Conservation (phyloP, 2,888 invertebrate genomes). For the Trichopoda pennipes region DNA sequence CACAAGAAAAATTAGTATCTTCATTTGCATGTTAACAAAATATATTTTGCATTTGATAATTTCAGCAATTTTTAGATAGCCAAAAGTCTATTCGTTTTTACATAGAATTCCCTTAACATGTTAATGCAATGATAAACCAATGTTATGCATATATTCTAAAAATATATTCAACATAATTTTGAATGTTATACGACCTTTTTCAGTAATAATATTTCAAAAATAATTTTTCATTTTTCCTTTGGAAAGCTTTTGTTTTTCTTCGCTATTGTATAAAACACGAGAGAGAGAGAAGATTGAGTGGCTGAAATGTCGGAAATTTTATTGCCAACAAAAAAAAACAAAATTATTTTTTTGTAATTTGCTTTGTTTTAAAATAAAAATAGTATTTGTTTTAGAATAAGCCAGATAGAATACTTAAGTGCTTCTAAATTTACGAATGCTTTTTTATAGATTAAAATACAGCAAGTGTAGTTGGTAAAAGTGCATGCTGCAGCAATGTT, state of each 20-base stretch:
- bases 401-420: constrained; percentile 1
- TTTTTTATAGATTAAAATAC: not conserved
- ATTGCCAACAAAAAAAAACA: constrained; percentile 51
- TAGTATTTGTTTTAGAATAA: constrained; percentile 22
- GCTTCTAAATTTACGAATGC: not conserved
- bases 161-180: too few relatives aligned
- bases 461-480: not conserved
- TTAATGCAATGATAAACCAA: constrained; percentile 2
- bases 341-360: constrained; percentile 32
- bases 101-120: too few relatives aligned
- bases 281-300: not conserved
- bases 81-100: too few relatives aligned
- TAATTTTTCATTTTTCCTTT: constrained; percentile 15
- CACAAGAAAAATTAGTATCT: too few relatives aligned
- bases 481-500: not conserved
- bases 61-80: too few relatives aligned
- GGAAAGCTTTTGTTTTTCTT: not conserved
- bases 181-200: too few relatives aligned
- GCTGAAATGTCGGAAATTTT: constrained; percentile 26
- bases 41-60: too few relatives aligned
- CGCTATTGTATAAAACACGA: not conserved
- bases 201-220: not conserved
- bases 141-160: too few relatives aligned
- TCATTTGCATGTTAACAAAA: too few relatives aligned
- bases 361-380: not conserved